Evolutionary conservation across 2,888 invertebrate species (phyloP).

Genomic region (Nephrocerus scutellatus): DNA sequence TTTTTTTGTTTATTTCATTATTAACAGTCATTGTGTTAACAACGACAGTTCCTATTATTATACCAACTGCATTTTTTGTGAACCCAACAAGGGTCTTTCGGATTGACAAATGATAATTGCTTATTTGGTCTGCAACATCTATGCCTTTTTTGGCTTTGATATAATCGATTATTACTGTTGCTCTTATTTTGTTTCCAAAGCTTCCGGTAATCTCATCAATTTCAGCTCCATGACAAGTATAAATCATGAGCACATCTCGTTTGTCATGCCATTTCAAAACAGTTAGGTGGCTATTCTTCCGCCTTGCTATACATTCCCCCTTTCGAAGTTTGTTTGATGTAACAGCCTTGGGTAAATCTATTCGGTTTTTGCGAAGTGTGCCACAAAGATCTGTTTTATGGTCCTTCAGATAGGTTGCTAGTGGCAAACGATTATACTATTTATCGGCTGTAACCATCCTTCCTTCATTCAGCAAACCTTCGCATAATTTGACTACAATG

Average conservation of each 20-base stretch:
- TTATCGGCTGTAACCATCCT: slow-evolving; percentile 1
- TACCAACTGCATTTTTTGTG: not conserved
- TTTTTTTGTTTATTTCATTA: not conserved
- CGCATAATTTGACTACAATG: slow-evolving; percentile 1
- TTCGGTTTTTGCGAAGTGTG: slow-evolving; percentile 5
- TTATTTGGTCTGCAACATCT: slow-evolving; percentile 1
- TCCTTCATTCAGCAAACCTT: not conserved
- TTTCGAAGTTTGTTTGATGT: not conserved
- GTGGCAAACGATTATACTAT: slow-evolving; percentile 1
- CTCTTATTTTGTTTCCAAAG: not conserved
- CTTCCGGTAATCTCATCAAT: not conserved
- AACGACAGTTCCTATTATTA: too few species aligned
- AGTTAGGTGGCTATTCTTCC: slow-evolving; percentile 1
- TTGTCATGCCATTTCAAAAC: slow-evolving; percentile 8
- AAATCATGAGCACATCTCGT: slow-evolving; percentile 2
- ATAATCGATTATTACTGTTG: not conserved
- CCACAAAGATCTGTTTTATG: too few species aligned
- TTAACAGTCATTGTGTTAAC: too few species aligned
- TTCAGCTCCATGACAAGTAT: not conserved
- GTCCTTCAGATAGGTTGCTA: too few species aligned
- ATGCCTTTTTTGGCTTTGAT: not conserved
- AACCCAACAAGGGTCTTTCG: not conserved
- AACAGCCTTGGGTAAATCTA: slow-evolving; percentile 1
- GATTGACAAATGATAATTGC: slow-evolving; percentile 1
- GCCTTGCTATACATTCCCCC: slow-evolving; percentile 1